Conservation (phyloP, 2,888 invertebrate genomes). For the Yponomeuta evonymella region DNA sequence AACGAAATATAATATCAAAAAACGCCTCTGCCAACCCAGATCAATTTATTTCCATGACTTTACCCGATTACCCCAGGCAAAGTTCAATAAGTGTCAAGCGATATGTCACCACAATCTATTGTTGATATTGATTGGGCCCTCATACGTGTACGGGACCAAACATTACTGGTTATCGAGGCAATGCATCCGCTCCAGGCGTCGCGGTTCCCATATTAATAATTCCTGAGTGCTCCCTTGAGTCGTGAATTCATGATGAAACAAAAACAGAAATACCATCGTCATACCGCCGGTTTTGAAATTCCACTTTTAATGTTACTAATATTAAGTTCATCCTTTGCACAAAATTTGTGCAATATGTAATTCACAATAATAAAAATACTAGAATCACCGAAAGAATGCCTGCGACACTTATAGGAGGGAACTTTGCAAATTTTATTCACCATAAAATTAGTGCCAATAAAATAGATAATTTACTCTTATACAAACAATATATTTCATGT, state of each 20-base stretch:
- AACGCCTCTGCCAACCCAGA: not conserved
- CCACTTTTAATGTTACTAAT: too few relatives aligned
- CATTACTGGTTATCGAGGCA: slow-evolving; percentile 2
- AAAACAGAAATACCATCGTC: not conserved
- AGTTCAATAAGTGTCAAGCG: slow-evolving; percentile 37
- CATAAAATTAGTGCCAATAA: too few relatives aligned
- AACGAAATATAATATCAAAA: not conserved
- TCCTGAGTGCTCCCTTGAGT: not conserved
- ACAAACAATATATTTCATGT: too few relatives aligned
- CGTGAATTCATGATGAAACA: not conserved
- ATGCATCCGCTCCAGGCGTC: not conserved
- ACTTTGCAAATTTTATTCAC: too few relatives aligned
- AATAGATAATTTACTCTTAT: too few relatives aligned
- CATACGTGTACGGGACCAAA: slow-evolving; percentile 4
- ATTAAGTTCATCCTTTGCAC: too few relatives aligned
- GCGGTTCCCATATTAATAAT: slow-evolving; percentile 15
- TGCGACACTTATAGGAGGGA: too few relatives aligned
- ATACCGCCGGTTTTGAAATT: too few relatives aligned
- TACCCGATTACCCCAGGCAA: slow-evolving; percentile 12
- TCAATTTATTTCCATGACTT: not conserved
- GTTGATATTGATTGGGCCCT: slow-evolving; percentile 24
- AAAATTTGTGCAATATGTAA: too few relatives aligned
- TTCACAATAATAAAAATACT: too few relatives aligned
- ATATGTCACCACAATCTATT: slow-evolving; percentile 15
- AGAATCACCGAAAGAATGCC: too few relatives aligned